Evolutionary conservation across 2,797 vertebrate genomes (phyloP).

Genomic region (Xyrichtys novacula): DNA sequence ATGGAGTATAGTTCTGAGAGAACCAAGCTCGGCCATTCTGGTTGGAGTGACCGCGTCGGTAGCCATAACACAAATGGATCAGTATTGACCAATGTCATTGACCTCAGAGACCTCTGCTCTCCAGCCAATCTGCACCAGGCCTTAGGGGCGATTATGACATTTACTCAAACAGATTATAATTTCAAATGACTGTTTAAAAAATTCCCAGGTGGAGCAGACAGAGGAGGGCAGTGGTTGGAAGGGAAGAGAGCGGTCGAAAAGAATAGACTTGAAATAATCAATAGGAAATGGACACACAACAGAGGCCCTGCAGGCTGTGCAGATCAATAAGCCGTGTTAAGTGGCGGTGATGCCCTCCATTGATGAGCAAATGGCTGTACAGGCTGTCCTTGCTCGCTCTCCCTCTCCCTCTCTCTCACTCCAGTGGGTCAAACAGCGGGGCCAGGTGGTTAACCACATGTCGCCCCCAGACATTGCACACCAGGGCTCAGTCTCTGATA

Average conservation of each 20-base stretch:
- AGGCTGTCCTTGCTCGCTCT: slow-evolving; percentile 69
- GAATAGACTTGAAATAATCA: slow-evolving; percentile 89
- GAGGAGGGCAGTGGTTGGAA: slow-evolving; percentile 68
- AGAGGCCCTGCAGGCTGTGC: slow-evolving; percentile 81
- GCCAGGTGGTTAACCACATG: slow-evolving; percentile 88
- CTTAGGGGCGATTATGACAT: slow-evolving; percentile 89
- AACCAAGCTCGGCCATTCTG: slow-evolving; percentile 54
- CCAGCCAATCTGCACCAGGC: slow-evolving; percentile 81
- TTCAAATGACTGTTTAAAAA: slow-evolving; percentile 89
- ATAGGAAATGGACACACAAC: slow-evolving; percentile 89
- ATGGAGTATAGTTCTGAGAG: slow-evolving; percentile 5
- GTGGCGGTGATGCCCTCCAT: slow-evolving; percentile 86
- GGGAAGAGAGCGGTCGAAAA: slow-evolving; percentile 79
- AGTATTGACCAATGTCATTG: slow-evolving; percentile 81
- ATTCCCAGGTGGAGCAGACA: slow-evolving; percentile 77
- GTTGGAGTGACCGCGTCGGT: slow-evolving; percentile 41
- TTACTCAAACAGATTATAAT: slow-evolving; percentile 89
- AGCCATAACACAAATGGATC: slow-evolving; percentile 78
- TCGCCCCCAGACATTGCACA: slow-evolving; percentile 78
- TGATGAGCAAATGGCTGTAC: slow-evolving; percentile 87
- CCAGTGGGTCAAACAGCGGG: slow-evolving; percentile 83
- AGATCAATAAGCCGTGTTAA: slow-evolving; percentile 90
- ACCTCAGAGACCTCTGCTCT: slow-evolving; percentile 82
- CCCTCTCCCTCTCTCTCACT: slow-evolving; percentile 59
- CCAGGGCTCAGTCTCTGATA: slow-evolving; percentile 70